Percentiles rank a stretch among this genome's conserved stretches.
Conservation (phyloP, 2,888 invertebrate genomes). For the Antheraea yamamai region DNA sequence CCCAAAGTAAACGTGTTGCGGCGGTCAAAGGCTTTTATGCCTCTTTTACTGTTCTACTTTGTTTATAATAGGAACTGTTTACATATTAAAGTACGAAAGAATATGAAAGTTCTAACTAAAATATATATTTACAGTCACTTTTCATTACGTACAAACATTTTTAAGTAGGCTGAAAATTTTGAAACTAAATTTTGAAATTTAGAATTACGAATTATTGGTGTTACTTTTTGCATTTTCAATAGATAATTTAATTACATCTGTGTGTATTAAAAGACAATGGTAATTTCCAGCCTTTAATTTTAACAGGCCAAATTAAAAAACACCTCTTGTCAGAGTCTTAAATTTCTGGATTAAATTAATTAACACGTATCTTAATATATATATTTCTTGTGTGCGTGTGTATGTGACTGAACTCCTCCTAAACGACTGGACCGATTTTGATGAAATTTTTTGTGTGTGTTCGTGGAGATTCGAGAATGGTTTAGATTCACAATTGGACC, state of each 20-base stretch:
- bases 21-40: background rate
- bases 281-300: too few relatives aligned
- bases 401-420: too few relatives aligned
- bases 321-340: too few relatives aligned
- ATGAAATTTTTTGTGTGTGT: too few relatives aligned
- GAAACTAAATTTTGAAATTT: background rate
- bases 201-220: background rate
- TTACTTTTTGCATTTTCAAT: background rate
- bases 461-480: too few relatives aligned
- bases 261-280: background rate
- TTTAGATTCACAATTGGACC: too few relatives aligned
- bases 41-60: background rate
- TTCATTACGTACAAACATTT: background rate
- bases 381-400: too few relatives aligned
- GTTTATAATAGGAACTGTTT: background rate
- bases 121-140: too few relatives aligned
- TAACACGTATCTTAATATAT: too few relatives aligned
- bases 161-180: background rate
- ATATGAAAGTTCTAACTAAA: background rate
- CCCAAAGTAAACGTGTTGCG: background rate
- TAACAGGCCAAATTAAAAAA: too few relatives aligned
- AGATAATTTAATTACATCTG: background rate
- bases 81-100: background rate
- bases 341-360: too few relatives aligned
- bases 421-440: too few relatives aligned